Percentiles rank a stretch among this genome's conserved stretches.
These are phyloP conservation scores for Mormyrus lacerda DNA, from an alignment of 2,113 vertebrate genomes.

Conservation along the genomic window DNA sequence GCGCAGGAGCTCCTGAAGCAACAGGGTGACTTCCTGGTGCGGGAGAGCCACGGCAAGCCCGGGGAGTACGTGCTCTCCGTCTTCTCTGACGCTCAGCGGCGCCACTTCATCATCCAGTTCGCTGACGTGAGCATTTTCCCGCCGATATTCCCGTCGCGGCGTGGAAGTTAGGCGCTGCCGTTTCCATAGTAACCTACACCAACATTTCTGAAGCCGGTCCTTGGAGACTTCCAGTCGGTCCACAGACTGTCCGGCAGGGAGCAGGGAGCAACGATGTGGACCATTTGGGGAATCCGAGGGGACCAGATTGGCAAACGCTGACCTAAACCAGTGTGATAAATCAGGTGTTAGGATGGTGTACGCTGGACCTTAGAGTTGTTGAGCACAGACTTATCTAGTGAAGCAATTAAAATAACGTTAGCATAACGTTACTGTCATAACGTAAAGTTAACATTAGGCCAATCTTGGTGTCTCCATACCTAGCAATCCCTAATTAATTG, in stretches of 20 bases:
- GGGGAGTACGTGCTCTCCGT: slow-evolving; percentile 98
- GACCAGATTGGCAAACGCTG: not conserved
- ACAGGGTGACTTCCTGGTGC: slow-evolving; percentile 94
- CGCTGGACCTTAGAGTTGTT: not conserved
- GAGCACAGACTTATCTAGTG: not conserved
- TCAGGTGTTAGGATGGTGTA: not conserved
- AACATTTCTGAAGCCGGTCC: not conserved
- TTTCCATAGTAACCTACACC: not conserved
- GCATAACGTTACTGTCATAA: too few relatives aligned
- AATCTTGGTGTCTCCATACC: not conserved
- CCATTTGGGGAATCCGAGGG: not conserved
- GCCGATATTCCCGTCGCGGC: too few relatives aligned
- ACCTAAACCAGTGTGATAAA: not conserved
- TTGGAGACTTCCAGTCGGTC: not conserved
- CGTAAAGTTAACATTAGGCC: not conserved
- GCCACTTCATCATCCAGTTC: slow-evolving; percentile 98
- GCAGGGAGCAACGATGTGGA: not conserved
- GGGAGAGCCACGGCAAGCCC: slow-evolving; percentile 95
- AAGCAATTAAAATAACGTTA: not conserved
- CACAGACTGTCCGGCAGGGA: not conserved
- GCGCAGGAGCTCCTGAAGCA: slow-evolving; percentile 90
- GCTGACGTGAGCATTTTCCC: slow-evolving; percentile 65
- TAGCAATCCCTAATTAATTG: not conserved
- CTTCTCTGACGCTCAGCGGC: slow-evolving; percentile 85
- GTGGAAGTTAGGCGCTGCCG: not conserved